A percentile compares a stretch with the other conserved stretches of the same genome.
Conservation (phyloP, 2,113 vertebrate species). For the Tauraco erythrolophus region DNA sequence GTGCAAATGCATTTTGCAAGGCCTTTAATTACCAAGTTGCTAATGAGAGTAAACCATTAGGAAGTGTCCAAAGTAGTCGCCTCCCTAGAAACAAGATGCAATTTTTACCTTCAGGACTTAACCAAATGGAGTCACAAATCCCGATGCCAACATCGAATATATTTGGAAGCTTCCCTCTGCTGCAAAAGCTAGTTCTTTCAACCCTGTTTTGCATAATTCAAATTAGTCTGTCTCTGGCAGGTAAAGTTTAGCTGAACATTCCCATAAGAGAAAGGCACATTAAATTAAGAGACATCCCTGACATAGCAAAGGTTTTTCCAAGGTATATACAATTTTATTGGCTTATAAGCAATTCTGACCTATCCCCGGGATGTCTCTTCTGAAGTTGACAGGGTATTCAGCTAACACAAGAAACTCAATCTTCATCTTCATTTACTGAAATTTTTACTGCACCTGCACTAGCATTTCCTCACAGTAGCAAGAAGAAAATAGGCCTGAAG, state of each 20-base stretch:
- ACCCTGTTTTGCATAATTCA: constrained; percentile 32
- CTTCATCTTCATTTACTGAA: neutral
- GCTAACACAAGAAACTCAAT: neutral
- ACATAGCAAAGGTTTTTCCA: neutral
- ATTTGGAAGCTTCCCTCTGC: neutral
- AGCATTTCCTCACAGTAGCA: neutral
- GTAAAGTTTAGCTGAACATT: neutral
- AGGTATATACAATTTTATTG: neutral
- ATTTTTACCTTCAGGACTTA: constrained; percentile 1
- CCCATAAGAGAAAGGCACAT: neutral
- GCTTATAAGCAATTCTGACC: neutral
- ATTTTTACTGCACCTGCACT: neutral
- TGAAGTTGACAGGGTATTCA: neutral
- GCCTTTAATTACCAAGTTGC: constrained; percentile 34
- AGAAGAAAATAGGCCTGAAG: neutral
- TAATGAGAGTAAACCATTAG: constrained; percentile 11
- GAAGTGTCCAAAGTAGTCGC: neutral
- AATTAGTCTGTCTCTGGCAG: neutral
- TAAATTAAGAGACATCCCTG: neutral
- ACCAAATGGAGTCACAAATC: constrained; percentile 9
- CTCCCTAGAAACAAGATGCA: constrained; percentile 3
- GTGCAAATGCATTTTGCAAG: constrained; percentile 17
- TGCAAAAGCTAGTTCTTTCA: constrained; percentile 11
- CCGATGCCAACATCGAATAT: neutral
- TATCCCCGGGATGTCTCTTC: neutral